Evolutionary conservation across 2,888 invertebrate species (phyloP), one percentile per base, ranked within the genome.

Genomic region (Pandemis corylana): DNA sequence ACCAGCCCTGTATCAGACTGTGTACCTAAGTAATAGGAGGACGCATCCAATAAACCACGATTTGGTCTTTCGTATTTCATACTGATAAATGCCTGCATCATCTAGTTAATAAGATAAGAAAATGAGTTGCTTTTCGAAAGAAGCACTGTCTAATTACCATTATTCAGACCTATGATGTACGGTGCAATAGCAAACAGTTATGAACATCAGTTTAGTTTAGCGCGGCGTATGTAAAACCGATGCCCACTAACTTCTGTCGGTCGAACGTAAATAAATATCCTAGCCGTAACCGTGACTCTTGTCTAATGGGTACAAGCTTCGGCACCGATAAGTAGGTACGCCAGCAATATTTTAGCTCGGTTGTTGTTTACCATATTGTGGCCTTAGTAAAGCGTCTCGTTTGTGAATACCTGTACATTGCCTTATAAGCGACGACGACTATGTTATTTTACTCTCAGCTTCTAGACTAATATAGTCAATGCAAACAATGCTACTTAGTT

Each of bases 1-100:
- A 81, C 81, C 76, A 76, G 77, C 76, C 78, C 81, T 78, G 76
- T 76, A 79, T 79, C 79, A 77, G 78, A 69, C 77, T 75, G 75
- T 75, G 77, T 79, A 75, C 76, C 68, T 76, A 72, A 65, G 76
- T 77, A 76, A 77, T 78, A 79, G 72, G 59, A 71, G 68, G 68
- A 65, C 75, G 61, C 49, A 56, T 61, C 59, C 59, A 46, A 69
- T 61, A 59, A 70, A 56, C 56, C 70, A 70, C 59, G 66, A 49
- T 59, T 42, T 68, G 44, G 68, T 68, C 56, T 59, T 20, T 56
- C 59, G 44, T 59, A 68, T 59, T 42, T 59, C 12, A 59, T 59
- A 13, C 56, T 59, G 56, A 68, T 68, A 44, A 59, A 68, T 44
- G 59, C 20, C n/a, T 68, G n/a, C 56, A 59, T 65, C 46, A 20